Base-by-base conservation (phyloP, 2,888 invertebrate genomes). In the Noctua comes region DNA sequence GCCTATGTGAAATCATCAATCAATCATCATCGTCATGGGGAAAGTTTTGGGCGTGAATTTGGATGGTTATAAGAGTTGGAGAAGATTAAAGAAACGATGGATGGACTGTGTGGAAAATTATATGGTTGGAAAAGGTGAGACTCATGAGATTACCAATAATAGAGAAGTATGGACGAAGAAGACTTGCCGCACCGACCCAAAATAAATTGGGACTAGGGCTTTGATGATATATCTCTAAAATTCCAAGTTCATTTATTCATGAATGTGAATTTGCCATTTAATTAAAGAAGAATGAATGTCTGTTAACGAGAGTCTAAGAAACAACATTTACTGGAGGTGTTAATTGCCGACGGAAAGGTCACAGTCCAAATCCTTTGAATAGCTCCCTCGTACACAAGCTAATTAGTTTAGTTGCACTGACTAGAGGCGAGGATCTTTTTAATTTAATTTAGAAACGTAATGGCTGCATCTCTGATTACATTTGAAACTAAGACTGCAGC, bases 401-500 rank as follows among this genome's bases (percentile, higher is more conserved):
- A 62, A 77, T 84, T 65, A 64, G 74, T 77, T 82, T 76, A 76
- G 66, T 71, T 73, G 70, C 70, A 76, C 18, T 62, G 48, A 69
- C 68, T 68, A 43, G n/a, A 68, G 68, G 72, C 16, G 40, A 6
- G 51, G 27, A 70, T 57, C 62, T 62, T 46, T 76, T 85, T 68
- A 73, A 73, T 84, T 84, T 66, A 64, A 78, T 71, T 82, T 76
- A 40, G 59, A 75, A 69, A 54, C 31, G 18, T 69, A 77, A 69
- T 66, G 66, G 27, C 54, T 27, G 64, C 77, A 65, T 31, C 27
- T 68, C 36, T 51, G 64, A 86, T 83, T 83, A 46, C 48, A 72
- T 78, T 77, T 83, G 13, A 51, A 73, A 83, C 62, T 76, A 10
- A 68, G 65, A 54, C 59, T 77, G 76, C 69, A 83, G n/a, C 69